Evolutionary conservation across 2,797 vertebrate genomes (phyloP).

Genomic region (Sarcoramphus papa): DNA sequence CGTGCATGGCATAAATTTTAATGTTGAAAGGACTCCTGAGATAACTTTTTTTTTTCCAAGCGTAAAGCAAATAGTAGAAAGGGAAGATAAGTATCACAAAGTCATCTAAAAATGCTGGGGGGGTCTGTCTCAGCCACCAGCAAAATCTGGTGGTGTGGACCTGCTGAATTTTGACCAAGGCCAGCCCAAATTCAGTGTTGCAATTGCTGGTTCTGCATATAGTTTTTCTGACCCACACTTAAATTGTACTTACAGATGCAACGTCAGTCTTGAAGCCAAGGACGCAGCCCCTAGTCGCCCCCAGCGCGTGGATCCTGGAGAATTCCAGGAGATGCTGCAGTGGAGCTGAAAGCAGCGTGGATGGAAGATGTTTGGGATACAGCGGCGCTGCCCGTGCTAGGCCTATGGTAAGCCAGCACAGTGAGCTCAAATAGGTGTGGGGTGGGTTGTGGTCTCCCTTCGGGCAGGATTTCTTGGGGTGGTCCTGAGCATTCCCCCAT

Average conservation of each 20-base stretch:
- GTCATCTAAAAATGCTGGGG: neutral
- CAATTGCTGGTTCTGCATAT: neutral
- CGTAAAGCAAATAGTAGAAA: slow-evolving; percentile 40
- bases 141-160: neutral
- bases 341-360: neutral
- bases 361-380: neutral
- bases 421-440: rapidly evolving
- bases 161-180: neutral
- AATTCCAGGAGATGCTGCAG: neutral
- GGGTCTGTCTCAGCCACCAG: neutral
- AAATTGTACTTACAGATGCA: neutral
- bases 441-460: neutral
- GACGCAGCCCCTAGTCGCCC: neutral
- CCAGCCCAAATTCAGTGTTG: neutral
- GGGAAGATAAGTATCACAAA: slow-evolving; percentile 41
- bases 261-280: neutral
- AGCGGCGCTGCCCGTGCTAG: rapidly evolving
- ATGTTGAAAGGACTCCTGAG: slow-evolving; percentile 49
- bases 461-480: neutral
- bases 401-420: neutral
- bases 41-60: slow-evolving; percentile 1
- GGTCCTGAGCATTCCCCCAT: neutral
- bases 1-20: slow-evolving; percentile 44
- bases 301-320: rapidly evolving
- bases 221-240: neutral